A percentile compares a stretch with the other conserved stretches of the same genome.
Conservation (phyloP, 1,140 invertebrate species). For the Eupeodes corollae region DNA sequence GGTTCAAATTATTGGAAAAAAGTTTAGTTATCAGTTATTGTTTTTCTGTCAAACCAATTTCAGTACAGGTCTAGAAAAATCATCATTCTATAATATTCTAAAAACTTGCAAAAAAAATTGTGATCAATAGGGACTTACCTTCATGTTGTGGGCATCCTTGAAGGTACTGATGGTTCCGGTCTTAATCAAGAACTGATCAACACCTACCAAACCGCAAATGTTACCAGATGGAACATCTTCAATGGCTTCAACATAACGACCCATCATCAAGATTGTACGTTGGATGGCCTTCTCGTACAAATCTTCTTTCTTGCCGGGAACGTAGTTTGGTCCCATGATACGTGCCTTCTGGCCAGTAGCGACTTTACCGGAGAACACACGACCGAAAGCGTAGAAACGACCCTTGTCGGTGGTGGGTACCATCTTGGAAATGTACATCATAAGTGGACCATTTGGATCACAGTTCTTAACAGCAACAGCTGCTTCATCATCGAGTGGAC, state of each 20-base stretch:
- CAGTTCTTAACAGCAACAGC: slow-evolving; percentile 86
- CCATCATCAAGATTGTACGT: slow-evolving; percentile 99
- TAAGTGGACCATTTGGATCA: slow-evolving; percentile 90
- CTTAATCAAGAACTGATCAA: slow-evolving; percentile 99
- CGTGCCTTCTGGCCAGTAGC: slow-evolving; percentile 91
- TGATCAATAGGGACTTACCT: slow-evolving; percentile 34
- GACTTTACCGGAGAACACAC: slow-evolving; percentile 95
- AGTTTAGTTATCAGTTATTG: background rate
- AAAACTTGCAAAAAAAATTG: background rate
- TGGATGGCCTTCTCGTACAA: slow-evolving; percentile 98
- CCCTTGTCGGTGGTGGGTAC: slow-evolving; percentile 99
- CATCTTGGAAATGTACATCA: slow-evolving; percentile 99
- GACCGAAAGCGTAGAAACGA: slow-evolving; percentile 98
- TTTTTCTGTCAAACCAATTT: background rate
- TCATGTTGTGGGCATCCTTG: slow-evolving; percentile 99
- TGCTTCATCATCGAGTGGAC: slow-evolving; percentile 93
- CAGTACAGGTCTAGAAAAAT: slow-evolving; percentile 16
- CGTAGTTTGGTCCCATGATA: slow-evolving; percentile 97
- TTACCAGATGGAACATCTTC: slow-evolving; percentile 99
- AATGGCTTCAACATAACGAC: slow-evolving; percentile 97
- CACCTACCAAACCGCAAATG: slow-evolving; percentile 98
- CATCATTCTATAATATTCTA: slow-evolving; percentile 5
- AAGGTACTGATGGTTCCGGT: slow-evolving; percentile 98
- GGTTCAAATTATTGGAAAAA: background rate
- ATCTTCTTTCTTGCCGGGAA: slow-evolving; percentile 98